Percentiles rank a stretch among this genome's conserved stretches.
phyloP scores from a whole-genome alignment of 2,888 invertebrate genomes.

The Nomada hirtipes region DNA sequence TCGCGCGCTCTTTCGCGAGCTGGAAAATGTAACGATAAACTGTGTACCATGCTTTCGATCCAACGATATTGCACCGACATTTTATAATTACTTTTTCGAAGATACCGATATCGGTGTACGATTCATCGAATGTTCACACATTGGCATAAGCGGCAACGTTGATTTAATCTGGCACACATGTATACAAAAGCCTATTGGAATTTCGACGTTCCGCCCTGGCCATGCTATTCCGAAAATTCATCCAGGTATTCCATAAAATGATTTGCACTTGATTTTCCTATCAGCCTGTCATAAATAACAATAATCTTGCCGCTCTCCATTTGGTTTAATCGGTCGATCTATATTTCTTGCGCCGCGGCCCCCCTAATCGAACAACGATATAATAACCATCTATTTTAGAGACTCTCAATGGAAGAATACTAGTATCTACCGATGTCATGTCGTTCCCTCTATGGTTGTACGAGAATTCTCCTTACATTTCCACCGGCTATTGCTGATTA shows the following conservation, averaged over 20 bases:
- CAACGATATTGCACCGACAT: not conserved
- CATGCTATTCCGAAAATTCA: slow-evolving; percentile 37
- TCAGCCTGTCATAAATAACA: not conserved
- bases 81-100: slow-evolving; percentile 25
- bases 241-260: slow-evolving; percentile 15
- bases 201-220: slow-evolving; percentile 31
- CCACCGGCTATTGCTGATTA: slow-evolving; percentile 59
- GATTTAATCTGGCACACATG: slow-evolving; percentile 25
- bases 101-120: not conserved
- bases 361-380: slow-evolving; percentile 2
- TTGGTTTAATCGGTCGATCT: not conserved
- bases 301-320: not conserved
- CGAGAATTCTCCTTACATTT: slow-evolving; percentile 60
- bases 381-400: slow-evolving; percentile 12
- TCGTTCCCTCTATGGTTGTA: slow-evolving; percentile 30
- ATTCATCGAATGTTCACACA: not conserved
- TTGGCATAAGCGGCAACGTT: slow-evolving; percentile 9
- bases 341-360: not conserved
- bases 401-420: slow-evolving; percentile 4
- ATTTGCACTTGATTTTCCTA: slow-evolving; percentile 11
- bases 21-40: not conserved
- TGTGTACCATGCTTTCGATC: not conserved
- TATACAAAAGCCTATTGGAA: slow-evolving; percentile 22
- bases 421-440: not conserved
- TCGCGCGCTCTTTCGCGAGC: not conserved